Percentiles rank a stretch among this genome's conserved stretches.
phyloP scores from a whole-genome alignment of 2,113 vertebrate genomes.

The Dromaius novaehollandiae region DNA sequence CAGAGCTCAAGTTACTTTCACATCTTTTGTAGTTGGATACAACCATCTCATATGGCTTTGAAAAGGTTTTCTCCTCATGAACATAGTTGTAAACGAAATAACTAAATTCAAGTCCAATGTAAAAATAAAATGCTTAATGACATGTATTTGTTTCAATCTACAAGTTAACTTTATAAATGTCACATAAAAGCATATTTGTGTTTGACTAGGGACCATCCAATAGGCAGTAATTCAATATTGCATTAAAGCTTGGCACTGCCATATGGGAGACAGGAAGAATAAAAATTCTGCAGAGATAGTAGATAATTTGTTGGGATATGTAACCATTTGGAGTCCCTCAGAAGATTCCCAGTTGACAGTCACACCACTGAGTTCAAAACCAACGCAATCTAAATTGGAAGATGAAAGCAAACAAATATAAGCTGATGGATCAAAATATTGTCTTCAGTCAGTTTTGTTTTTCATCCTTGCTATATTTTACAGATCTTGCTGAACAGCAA shows the following conservation, averaged over 20 bases:
- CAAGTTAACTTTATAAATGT: neutral
- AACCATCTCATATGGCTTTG: neutral
- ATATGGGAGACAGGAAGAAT: neutral
- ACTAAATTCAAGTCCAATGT: neutral
- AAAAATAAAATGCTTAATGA: neutral
- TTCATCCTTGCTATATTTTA: neutral
- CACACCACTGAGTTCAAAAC: neutral
- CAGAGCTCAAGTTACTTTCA: neutral
- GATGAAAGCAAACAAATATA: slow-evolving; percentile 14
- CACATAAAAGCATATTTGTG: neutral
- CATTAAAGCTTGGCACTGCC: neutral
- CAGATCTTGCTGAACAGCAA: neutral
- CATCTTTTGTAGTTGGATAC: neutral
- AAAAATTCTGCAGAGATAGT: neutral
- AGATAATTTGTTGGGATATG: neutral
- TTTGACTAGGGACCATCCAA: neutral
- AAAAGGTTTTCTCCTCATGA: neutral
- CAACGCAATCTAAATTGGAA: neutral
- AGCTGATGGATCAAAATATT: neutral
- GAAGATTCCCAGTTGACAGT: neutral
- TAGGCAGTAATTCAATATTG: neutral
- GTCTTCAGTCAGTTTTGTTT: neutral
- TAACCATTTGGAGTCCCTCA: neutral
- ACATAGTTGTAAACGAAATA: neutral
- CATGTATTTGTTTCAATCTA: neutral